phyloP scores from a whole-genome alignment of 2,797 vertebrate species.

The Mus spretus region DNA sequence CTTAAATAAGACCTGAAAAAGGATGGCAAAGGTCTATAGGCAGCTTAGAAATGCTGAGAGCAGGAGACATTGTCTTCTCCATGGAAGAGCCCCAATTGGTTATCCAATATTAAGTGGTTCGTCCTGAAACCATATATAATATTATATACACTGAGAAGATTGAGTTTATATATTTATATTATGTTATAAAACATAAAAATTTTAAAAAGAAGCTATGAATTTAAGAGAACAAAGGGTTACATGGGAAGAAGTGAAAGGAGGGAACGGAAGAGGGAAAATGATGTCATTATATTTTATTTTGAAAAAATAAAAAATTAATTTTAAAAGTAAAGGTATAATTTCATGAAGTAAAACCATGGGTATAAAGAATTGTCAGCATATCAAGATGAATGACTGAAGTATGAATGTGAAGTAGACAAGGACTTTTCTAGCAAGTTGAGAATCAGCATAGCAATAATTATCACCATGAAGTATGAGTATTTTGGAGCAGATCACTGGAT shows the following conservation, averaged over 20 bases:
- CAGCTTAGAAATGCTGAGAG: neutral
- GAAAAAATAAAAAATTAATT: neutral
- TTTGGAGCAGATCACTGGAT: conserved; percentile 96
- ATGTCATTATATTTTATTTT: neutral
- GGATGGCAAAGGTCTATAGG: neutral
- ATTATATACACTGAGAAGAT: neutral
- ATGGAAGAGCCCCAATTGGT: neutral
- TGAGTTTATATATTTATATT: neutral
- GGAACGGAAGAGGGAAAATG: neutral
- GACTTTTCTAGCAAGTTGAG: conserved; percentile 97
- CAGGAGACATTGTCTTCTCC: neutral
- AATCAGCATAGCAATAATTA: conserved; percentile 97
- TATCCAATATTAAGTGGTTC: neutral
- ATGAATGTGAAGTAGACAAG: conserved; percentile 98
- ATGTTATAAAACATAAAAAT: neutral
- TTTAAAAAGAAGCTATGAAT: neutral
- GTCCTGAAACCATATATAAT: neutral
- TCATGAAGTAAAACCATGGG: neutral
- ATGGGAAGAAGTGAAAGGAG: neutral
- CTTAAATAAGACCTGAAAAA: neutral
- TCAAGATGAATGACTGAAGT: conserved; percentile 97
- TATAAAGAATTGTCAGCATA: conserved; percentile 93
- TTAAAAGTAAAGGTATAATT: neutral
- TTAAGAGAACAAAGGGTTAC: neutral
- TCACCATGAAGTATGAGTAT: conserved; percentile 98